These are phyloP conservation scores for Nerophis ophidion DNA, from an alignment of 2,113 vertebrate species.

Conservation along the genomic window DNA sequence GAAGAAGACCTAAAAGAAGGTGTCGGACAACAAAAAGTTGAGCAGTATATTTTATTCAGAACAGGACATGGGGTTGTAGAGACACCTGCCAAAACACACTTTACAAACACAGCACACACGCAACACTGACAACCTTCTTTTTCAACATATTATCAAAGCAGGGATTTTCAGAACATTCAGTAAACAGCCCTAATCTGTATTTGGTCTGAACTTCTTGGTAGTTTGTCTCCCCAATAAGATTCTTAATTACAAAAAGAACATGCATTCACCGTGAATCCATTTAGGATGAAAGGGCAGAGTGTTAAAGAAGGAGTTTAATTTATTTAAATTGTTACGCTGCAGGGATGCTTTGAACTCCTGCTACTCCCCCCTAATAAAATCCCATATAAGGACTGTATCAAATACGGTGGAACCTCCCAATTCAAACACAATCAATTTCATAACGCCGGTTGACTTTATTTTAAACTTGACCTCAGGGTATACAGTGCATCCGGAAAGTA, in stretches of 20 bases:
- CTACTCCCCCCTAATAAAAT: background rate
- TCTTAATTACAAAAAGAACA: constrained; percentile 5
- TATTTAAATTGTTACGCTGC: constrained; percentile 1
- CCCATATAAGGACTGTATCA: background rate
- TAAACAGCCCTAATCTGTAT: background rate
- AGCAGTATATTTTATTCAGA: too few species aligned
- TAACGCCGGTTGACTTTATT: too few species aligned
- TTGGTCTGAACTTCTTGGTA: background rate
- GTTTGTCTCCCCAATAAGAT: background rate
- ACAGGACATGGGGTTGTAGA: background rate
- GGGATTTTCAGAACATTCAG: background rate
- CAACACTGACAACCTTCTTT: background rate
- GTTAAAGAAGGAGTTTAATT: constrained; percentile 7
- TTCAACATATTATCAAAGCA: constrained; percentile 1
- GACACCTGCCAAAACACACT: background rate
- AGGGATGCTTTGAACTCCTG: background rate
- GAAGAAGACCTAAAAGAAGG: too few species aligned
- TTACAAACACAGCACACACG: background rate
- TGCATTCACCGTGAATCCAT: constrained; percentile 2
- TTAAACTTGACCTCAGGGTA: too few species aligned
- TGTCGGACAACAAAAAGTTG: too few species aligned
- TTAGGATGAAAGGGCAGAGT: constrained; percentile 1
- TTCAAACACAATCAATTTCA: too few species aligned
- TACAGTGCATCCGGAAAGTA: too few species aligned
- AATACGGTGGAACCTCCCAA: background rate